These are phyloP conservation scores for Meloe dianella DNA, from an alignment of 2,888 invertebrate species.

Conservation along the genomic window DNA sequence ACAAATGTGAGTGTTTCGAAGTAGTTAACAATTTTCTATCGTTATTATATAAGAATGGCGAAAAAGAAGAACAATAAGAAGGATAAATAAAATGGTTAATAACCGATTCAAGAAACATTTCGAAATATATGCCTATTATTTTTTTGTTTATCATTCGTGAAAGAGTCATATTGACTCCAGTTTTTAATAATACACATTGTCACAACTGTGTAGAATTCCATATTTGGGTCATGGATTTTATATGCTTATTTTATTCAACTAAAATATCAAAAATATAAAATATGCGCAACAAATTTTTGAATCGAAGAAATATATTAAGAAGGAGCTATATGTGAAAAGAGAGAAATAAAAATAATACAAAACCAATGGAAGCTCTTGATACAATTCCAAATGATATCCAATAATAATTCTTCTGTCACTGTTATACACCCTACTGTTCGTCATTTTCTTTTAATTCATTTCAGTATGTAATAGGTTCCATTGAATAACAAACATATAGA, in stretches of 20 bases:
- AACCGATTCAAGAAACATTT: not conserved
- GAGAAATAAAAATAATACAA: not conserved
- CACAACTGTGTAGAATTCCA: conserved; percentile 24
- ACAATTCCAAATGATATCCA: not conserved
- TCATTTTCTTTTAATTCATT: conserved; percentile 18
- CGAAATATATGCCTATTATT: not conserved
- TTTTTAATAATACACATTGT: conserved; percentile 28
- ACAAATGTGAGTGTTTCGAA: conserved; percentile 15
- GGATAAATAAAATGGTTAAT: not conserved
- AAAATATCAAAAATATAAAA: conserved; percentile 7
- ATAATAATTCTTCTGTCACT: not conserved
- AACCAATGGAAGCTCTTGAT: not conserved
- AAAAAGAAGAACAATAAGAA: not conserved
- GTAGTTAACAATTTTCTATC: conserved; percentile 15
- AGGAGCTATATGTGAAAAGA: not conserved
- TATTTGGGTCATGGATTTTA: conserved; percentile 28
- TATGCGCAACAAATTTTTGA: not conserved
- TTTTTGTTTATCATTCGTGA: conserved; percentile 27
- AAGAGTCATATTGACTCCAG: conserved; percentile 28
- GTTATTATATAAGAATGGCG: not conserved
- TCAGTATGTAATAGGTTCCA: not conserved
- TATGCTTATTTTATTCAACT: conserved; percentile 26
- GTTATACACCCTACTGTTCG: not conserved
- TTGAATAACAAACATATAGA: conserved; percentile 4
- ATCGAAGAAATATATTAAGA: not conserved